A percentile compares a stretch with the other conserved stretches of the same genome.
These are phyloP conservation scores for Sceloporus undulatus DNA, from an alignment of 2,113 vertebrate species.

Conservation along the genomic window DNA sequence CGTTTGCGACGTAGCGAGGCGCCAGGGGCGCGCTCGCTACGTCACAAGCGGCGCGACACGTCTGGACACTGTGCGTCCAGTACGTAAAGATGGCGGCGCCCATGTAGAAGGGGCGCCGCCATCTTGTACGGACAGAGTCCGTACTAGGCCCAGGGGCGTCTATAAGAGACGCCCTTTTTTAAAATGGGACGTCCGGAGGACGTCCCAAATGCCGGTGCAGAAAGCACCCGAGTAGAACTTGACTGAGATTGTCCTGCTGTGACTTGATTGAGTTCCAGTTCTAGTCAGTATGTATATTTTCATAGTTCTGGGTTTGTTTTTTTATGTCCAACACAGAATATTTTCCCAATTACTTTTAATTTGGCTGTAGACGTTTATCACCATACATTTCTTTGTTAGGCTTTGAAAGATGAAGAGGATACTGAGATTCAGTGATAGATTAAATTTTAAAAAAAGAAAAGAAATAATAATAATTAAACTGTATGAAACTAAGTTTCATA, in stretches of 20 bases:
- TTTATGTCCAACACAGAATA: not conserved
- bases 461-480: conserved; percentile 20
- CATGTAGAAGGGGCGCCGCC: too few relatives aligned
- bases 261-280: not conserved
- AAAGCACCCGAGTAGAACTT: too few relatives aligned
- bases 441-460: conserved; percentile 19
- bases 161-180: too few relatives aligned
- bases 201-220: too few relatives aligned
- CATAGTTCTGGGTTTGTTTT: not conserved
- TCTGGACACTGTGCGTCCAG: too few relatives aligned
- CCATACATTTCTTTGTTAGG: not conserved
- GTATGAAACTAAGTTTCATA: not conserved
- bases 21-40: too few relatives aligned
- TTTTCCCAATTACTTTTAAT: not conserved
- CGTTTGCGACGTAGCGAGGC: too few relatives aligned
- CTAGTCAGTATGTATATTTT: not conserved
- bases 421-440: conserved; percentile 38
- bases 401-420: conserved; percentile 18
- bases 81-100: too few relatives aligned
- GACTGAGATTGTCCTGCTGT: conserved; percentile 24
- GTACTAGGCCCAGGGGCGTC: too few relatives aligned
- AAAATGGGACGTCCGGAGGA: too few relatives aligned
- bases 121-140: too few relatives aligned
- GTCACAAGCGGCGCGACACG: too few relatives aligned
- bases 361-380: not conserved